Evolutionary conservation across 2,888 invertebrate species (phyloP).

Genomic region (Nemurella pictetii): DNA sequence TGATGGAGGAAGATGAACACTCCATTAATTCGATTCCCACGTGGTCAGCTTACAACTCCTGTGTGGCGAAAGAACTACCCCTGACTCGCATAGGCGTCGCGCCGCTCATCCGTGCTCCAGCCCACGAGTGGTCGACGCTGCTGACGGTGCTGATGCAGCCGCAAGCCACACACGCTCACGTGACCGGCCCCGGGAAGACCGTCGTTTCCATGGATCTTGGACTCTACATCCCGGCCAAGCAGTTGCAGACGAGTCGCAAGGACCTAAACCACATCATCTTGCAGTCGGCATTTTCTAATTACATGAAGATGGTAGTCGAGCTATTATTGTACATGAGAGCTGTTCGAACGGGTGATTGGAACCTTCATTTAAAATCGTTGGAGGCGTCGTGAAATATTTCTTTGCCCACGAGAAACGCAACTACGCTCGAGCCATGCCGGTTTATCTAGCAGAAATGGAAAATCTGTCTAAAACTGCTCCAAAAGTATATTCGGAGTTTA

Average conservation of each 20-base stretch:
- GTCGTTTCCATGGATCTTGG: slow-evolving; percentile 18
- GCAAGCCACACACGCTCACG: slow-evolving; percentile 28
- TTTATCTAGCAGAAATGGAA: slow-evolving; percentile 20
- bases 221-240: slow-evolving; percentile 9
- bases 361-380: slow-evolving; percentile 24
- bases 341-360: slow-evolving; percentile 17
- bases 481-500: background rate
- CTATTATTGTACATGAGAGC: background rate
- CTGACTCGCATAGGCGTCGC: background rate
- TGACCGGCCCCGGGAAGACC: slow-evolving; percentile 17
- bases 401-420: slow-evolving; percentile 30
- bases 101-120: slow-evolving; percentile 11
- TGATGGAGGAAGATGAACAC: background rate
- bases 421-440: slow-evolving; percentile 28
- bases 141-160: slow-evolving; percentile 30
- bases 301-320: slow-evolving; percentile 23
- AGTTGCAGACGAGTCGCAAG: background rate
- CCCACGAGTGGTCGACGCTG: slow-evolving; percentile 30
- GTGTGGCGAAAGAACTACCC: background rate
- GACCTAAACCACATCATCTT: slow-evolving; percentile 30
- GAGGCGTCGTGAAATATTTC: slow-evolving; percentile 18
- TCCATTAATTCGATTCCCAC: slow-evolving; percentile 24
- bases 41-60: slow-evolving; percentile 29
- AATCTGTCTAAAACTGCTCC: background rate
- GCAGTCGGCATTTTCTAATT: slow-evolving; percentile 24